Conservation (phyloP, 2,888 invertebrate genomes). For the Tortricodes alternella region DNA sequence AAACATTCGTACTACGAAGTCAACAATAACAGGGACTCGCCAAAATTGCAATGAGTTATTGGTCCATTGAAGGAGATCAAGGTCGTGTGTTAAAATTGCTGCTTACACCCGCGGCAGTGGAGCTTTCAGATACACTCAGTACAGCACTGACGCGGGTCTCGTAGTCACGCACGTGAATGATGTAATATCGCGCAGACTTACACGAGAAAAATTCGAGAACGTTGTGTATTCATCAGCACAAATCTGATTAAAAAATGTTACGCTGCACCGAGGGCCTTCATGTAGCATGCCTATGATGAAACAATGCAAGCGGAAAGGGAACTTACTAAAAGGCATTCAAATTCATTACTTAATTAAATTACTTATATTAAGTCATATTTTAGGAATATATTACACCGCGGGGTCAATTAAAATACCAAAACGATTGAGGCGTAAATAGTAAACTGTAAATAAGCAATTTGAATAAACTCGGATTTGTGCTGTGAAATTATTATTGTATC, state of each 20-base stretch:
- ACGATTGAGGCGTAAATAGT: no score
- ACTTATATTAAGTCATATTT: no score
- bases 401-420: no score
- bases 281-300: background rate
- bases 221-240: slow-evolving; percentile 26
- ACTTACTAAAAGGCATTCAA: background rate
- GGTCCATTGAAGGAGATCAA: slow-evolving; percentile 55
- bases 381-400: no score
- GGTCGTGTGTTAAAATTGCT: slow-evolving; percentile 41
- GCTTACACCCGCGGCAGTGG: slow-evolving; percentile 53
- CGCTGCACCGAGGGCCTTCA: slow-evolving; percentile 18
- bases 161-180: slow-evolving; percentile 58
- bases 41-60: slow-evolving; percentile 41
- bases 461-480: no score
- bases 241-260: slow-evolving; percentile 22
- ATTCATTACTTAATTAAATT: background rate
- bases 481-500: no score
- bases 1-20: slow-evolving; percentile 41
- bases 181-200: slow-evolving; percentile 68
- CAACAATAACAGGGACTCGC: slow-evolving; percentile 34
- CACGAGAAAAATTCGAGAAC: slow-evolving; percentile 60
- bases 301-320: slow-evolving; percentile 2
- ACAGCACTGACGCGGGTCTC: slow-evolving; percentile 31
- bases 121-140: slow-evolving; percentile 36
- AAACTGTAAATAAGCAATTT: no score